Base-by-base conservation (phyloP, 2,888 invertebrate genomes). In the Nymphalis c-album region DNA sequence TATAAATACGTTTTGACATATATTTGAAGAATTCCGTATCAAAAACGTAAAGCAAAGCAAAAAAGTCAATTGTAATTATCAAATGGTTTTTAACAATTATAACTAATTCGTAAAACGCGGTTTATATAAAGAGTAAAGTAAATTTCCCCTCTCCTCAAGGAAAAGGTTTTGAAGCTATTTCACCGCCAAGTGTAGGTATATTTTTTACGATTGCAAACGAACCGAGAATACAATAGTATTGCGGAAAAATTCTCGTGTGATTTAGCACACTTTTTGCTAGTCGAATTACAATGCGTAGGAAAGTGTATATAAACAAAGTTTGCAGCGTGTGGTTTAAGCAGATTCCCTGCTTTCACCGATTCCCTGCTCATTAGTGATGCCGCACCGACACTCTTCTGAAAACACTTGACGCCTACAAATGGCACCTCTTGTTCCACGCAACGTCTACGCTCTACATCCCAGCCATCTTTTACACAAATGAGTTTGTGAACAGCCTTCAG, bases 341-440 rank as follows among this genome's bases (percentile, higher is more conserved):
- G 72, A 78, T 77, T 78, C 80, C 22, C 73, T 81, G 85, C 86
- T 88, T 86, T 86, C 86, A 80, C 85, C 83, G 80, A 82, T 85
- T 83, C 83, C 80, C 83, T 77, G 77, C 85, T 90, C 89, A 88
- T 90, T 89, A 89, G 83, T 79, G 80, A 86, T 85, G 87, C 87
- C 84, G 76, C 83, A 80, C 81, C 83, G 79, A 77, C 79, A 71
- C 86, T 84, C 86, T 83, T 85, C 85, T 80, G 81, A 79, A 87
- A 88, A 88, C 87, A 88, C 87, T 85, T 79, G 81, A 78, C 81
- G 88, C 82, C 80, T 85, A 87, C 88, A 85, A 86, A 87, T 85
- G 83, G 81, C 78, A 78, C 74, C 79, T 76, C 78, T 82, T 80
- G 80, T 82, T 79, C 78, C 78, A 76, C 79, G 80, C 68, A 68